Evolutionary conservation across 2,797 vertebrate genomes (phyloP).

Genomic region (Buceros bicornis): DNA sequence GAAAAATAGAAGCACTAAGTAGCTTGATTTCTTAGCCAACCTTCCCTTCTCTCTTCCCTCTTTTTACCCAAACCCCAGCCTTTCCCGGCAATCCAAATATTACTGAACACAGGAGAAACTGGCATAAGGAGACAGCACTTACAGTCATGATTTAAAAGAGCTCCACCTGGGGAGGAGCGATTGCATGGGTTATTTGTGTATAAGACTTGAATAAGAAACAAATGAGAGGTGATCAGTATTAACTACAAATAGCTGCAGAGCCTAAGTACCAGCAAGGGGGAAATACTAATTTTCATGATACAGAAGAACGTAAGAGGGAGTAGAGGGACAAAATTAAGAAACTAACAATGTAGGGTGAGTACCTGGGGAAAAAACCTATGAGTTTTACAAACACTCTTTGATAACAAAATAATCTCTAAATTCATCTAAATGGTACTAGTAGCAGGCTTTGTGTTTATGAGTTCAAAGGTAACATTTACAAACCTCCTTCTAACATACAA

Average conservation of each 20-base stretch:
- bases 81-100: not conserved
- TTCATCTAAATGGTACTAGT: not conserved
- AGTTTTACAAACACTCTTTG: not conserved
- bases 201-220: not conserved
- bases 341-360: not conserved
- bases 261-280: not conserved
- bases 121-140: not conserved
- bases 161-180: not conserved
- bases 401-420: not conserved
- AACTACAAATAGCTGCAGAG: not conserved
- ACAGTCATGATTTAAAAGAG: not conserved
- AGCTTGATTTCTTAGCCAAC: not conserved
- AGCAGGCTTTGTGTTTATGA: not conserved
- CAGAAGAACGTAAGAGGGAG: not conserved
- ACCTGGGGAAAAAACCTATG: not conserved
- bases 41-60: not conserved
- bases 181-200: not conserved
- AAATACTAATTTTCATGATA: not conserved
- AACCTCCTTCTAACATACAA: not conserved
- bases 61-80: not conserved
- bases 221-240: not conserved
- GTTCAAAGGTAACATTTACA: not conserved
- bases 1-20: constrained; percentile 6
- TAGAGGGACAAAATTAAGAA: not conserved
- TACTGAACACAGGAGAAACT: not conserved